Evolutionary conservation across 1,140 invertebrate species (phyloP), one percentile per base, ranked within the genome.

Genomic region (Nautilus pompilius): DNA sequence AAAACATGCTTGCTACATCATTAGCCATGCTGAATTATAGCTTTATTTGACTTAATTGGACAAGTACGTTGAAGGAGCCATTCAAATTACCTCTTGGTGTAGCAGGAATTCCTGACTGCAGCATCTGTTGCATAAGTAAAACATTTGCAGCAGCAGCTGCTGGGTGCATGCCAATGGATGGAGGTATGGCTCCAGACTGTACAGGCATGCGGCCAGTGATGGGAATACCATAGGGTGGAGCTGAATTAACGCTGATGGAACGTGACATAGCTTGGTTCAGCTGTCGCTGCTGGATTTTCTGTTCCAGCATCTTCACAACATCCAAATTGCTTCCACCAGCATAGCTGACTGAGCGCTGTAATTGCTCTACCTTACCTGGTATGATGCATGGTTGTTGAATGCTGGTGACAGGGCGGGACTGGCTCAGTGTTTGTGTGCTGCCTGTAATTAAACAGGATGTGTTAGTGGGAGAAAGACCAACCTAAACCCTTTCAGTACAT

Each of bases 41-140:
- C n/a, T n/a, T n/a, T n/a, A n/a, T n/a, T n/a, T n/a, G n/a, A n/a
- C n/a, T n/a, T n/a, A n/a, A n/a, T n/a, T n/a, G n/a, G n/a, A n/a
- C n/a, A n/a, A n/a, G n/a, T n/a, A n/a, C n/a, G n/a, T n/a, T n/a
- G n/a, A n/a, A n/a, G n/a, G n/a, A n/a, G n/a, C 4, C 15, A 8
- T 17, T 33, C 22, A 8, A 41, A 53, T 17, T 71, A 71, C 69
- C 67, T 67, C 67, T 72, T 5, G 63, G 65, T 10, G 70, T 62
- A 48, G 63, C 26, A 26, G 29, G 61, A 4, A 66, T 60, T 13
- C 64, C 62, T 24, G 63, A 60, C 32, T 73, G 69, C 58, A 73
- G 69, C 67, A 77, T 72, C 65, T 73, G 71, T 55, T 79, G 75
- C 67, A 77, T 67, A 20, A 75, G 30, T 29, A 72, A 51, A 20